A percentile compares a stretch with the other conserved stretches of the same genome.
phyloP scores from a whole-genome alignment of 2,888 invertebrate genomes.

The Apotomis capreana region DNA sequence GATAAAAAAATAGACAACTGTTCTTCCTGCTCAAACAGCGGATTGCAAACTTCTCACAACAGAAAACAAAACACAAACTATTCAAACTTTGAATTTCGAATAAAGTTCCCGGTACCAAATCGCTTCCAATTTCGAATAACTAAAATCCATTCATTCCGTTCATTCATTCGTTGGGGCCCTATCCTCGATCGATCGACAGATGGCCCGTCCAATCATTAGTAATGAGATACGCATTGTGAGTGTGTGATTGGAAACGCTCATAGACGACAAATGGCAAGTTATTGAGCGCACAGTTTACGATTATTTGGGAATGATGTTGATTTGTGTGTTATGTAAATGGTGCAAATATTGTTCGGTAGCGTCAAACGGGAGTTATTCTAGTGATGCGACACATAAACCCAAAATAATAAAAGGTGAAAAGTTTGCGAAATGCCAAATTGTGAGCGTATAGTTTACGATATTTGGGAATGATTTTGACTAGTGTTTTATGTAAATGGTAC shows the following conservation, averaged over 20 bases:
- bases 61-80: background rate
- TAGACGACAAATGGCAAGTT: conserved; percentile 54
- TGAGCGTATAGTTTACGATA: conserved; percentile 18
- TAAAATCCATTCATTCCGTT: conserved; percentile 12
- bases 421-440: conserved; percentile 49
- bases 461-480: conserved; percentile 9
- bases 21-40: background rate
- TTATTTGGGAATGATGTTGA: conserved; percentile 12
- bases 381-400: too few species aligned
- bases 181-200: conserved; percentile 66
- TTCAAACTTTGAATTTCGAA: background rate
- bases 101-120: conserved; percentile 8
- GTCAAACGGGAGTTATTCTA: too few species aligned
- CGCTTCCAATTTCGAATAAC: conserved; percentile 14
- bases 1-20: too few species aligned
- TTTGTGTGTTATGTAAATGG: background rate
- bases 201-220: conserved; percentile 65
- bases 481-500: background rate
- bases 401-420: too few species aligned
- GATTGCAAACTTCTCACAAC: background rate
- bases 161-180: conserved; percentile 46
- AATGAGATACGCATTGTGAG: conserved; percentile 60
- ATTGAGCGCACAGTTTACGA: conserved; percentile 18
- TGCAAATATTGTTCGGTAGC: background rate
- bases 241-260: conserved; percentile 48